A percentile compares a stretch with the other conserved stretches of the same genome.
Conservation (phyloP, 2,113 vertebrate genomes). For the Oostethus manadensis region DNA sequence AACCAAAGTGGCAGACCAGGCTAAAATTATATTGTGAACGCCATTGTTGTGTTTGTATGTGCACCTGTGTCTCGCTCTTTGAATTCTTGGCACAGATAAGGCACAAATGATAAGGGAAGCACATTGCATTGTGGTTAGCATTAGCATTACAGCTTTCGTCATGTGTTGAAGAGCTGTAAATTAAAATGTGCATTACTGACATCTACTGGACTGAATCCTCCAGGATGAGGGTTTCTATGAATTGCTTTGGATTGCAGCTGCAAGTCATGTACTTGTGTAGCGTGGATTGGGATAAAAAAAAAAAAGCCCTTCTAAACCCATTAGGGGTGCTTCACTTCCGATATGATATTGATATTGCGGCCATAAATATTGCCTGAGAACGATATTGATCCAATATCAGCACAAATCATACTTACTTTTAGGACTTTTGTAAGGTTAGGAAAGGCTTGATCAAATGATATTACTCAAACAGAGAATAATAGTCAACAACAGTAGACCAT, state of each 20-base stretch:
- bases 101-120: slow-evolving; percentile 9
- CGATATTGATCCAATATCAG: too few species aligned
- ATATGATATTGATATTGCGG: too few species aligned
- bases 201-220: background rate
- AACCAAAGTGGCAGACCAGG: too few species aligned
- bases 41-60: background rate
- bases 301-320: background rate
- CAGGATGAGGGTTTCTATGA: background rate
- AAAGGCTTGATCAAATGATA: too few species aligned
- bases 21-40: too few species aligned
- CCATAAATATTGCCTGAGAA: too few species aligned
- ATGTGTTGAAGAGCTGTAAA: background rate
- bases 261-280: background rate
- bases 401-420: too few species aligned
- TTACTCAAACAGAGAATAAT: too few species aligned
- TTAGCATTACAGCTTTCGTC: background rate
- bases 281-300: background rate
- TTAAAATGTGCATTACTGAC: background rate
- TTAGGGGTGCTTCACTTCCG: background rate
- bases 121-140: background rate
- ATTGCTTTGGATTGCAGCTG: background rate
- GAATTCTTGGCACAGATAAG: background rate
- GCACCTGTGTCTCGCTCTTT: background rate
- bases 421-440: too few species aligned
- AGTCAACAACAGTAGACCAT: too few species aligned